phyloP scores from a whole-genome alignment of 2,888 invertebrate genomes.

The Stenodera caucasica region DNA sequence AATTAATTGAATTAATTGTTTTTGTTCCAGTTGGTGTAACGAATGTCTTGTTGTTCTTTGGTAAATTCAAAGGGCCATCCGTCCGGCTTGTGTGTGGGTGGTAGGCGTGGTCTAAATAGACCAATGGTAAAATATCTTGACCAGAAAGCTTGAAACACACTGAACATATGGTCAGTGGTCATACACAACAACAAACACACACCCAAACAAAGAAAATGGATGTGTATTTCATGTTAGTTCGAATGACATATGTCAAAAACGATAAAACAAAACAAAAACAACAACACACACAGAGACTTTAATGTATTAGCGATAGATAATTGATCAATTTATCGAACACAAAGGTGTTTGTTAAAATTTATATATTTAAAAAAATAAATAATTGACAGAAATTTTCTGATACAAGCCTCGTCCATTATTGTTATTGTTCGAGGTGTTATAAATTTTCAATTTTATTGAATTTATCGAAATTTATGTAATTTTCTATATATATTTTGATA shows the following conservation, averaged over 20 bases:
- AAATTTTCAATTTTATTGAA: neutral
- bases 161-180: conserved; percentile 24
- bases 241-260: conserved; percentile 26
- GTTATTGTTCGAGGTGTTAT: neutral
- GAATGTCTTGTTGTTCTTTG: conserved; percentile 14
- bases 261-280: conserved; percentile 11
- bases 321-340: conserved; percentile 22
- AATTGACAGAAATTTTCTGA: neutral
- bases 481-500: neutral
- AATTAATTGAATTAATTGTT: neutral
- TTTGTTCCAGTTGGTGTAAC: neutral
- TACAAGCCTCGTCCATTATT: neutral
- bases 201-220: conserved; percentile 1
- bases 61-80: conserved; percentile 35
- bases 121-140: conserved; percentile 41
- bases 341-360: neutral
- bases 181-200: neutral
- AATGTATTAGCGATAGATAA: conserved; percentile 18
- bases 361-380: neutral
- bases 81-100: conserved; percentile 44
- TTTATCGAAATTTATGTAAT: neutral
- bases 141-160: conserved; percentile 29
- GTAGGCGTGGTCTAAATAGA: conserved; percentile 44
- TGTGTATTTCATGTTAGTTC: neutral
- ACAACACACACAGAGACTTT: neutral